phyloP scores from a whole-genome alignment of 2,888 invertebrate genomes.

The Drosophila flavopinicola region DNA sequence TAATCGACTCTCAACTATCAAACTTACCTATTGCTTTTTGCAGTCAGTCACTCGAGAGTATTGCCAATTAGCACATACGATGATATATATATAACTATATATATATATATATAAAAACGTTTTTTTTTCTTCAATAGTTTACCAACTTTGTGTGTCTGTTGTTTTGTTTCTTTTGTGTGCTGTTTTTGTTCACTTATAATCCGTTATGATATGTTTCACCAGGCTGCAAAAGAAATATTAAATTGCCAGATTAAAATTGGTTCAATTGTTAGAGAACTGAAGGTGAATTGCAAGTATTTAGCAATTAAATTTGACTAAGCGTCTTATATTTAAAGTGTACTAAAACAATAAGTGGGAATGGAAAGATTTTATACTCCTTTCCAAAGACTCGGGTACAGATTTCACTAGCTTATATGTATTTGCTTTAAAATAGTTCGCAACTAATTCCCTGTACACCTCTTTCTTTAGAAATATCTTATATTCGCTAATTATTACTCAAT shows the following conservation, averaged over 20 bases:
- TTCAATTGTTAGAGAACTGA: neutral
- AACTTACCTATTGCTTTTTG: conserved; percentile 28
- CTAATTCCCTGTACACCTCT: too few relatives aligned
- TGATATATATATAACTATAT: too few relatives aligned
- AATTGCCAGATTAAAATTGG: neutral
- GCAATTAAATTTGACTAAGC: too few relatives aligned
- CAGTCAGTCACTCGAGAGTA: conserved; percentile 4
- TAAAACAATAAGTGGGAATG: too few relatives aligned
- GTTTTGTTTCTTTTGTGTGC: neutral
- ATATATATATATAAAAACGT: neutral
- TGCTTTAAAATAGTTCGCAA: too few relatives aligned
- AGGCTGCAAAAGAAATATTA: conserved; percentile 15
- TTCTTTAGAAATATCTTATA: too few relatives aligned
- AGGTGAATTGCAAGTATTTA: neutral
- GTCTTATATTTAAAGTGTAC: too few relatives aligned
- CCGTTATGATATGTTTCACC: conserved; percentile 30
- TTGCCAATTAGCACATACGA: conserved; percentile 11
- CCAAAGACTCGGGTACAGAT: too few relatives aligned
- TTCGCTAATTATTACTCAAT: too few relatives aligned
- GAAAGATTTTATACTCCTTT: too few relatives aligned
- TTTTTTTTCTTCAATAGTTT: neutral
- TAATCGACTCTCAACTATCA: conserved; percentile 12
- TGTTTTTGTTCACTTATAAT: conserved; percentile 11
- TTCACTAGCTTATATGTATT: too few relatives aligned
- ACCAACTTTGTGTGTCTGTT: neutral